phyloP scores from a whole-genome alignment of 2,797 vertebrate genomes.

The Monodelphis domestica region DNA sequence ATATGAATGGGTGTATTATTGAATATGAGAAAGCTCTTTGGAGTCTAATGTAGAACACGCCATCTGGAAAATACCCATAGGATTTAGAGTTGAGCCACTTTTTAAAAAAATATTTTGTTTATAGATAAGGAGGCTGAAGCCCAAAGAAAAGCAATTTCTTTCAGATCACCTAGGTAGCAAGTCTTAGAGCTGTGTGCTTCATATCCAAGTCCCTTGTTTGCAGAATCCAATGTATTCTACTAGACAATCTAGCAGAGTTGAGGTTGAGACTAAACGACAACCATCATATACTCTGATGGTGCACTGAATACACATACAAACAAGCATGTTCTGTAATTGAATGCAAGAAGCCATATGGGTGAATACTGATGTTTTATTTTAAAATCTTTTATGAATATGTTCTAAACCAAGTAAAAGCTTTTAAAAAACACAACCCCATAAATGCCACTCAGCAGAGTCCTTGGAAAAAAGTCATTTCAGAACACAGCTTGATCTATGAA shows the following conservation, averaged over 20 bases:
- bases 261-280: no score
- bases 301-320: rapidly evolving
- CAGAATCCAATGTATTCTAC: no score
- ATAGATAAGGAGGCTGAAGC: no score
- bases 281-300: background rate
- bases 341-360: background rate
- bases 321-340: background rate
- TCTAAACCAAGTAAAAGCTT: constrained; percentile 37
- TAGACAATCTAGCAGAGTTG: no score
- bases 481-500: background rate
- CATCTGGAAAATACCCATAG: background rate
- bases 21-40: background rate
- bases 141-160: no score
- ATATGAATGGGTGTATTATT: background rate
- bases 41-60: background rate
- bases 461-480: constrained; percentile 59
- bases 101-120: no score
- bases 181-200: no score
- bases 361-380: constrained; percentile 71
- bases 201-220: no score
- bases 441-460: constrained; percentile 29
- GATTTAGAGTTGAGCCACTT: no score
- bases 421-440: background rate
- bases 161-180: no score
- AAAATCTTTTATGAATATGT: constrained; percentile 49